phyloP scores from a whole-genome alignment of 2,888 invertebrate species.

The Arctia plantaginis region DNA sequence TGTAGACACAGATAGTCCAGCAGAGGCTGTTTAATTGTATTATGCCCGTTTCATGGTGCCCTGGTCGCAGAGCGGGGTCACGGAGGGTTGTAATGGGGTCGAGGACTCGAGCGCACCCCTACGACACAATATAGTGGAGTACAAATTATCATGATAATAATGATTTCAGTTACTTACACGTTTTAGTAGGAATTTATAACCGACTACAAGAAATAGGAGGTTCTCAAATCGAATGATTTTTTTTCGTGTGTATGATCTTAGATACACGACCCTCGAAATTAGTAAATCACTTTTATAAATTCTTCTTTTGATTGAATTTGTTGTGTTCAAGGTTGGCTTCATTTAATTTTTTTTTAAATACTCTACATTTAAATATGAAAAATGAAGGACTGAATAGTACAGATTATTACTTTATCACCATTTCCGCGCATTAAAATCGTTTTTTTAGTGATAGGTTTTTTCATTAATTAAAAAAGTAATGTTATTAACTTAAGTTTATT shows the following conservation, averaged over 20 bases:
- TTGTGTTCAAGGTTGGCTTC: too few relatives aligned
- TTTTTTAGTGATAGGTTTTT: too few relatives aligned
- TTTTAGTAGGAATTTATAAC: neutral
- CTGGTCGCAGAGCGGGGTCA: conserved; percentile 56
- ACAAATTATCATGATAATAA: conserved; percentile 44
- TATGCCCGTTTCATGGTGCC: conserved; percentile 76
- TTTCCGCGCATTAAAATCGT: too few relatives aligned
- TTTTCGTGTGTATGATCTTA: neutral
- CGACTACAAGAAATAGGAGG: neutral
- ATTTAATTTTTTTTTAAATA: too few relatives aligned
- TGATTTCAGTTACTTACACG: conserved; percentile 32
- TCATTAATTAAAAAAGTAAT: too few relatives aligned
- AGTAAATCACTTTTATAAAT: neutral
- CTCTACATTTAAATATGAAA: too few relatives aligned
- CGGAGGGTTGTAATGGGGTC: conserved; percentile 76
- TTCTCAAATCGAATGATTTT: neutral
- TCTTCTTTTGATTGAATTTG: too few relatives aligned
- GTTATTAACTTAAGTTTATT: too few relatives aligned
- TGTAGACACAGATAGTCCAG: conserved; percentile 30
- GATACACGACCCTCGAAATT: neutral
- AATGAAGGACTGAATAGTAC: too few relatives aligned
- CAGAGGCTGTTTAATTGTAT: conserved; percentile 75
- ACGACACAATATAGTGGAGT: conserved; percentile 46
- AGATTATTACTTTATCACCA: too few relatives aligned
- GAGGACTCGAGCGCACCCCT: conserved; percentile 62